Base-by-base conservation (phyloP, 1,140 invertebrate genomes). In the Popillia japonica region DNA sequence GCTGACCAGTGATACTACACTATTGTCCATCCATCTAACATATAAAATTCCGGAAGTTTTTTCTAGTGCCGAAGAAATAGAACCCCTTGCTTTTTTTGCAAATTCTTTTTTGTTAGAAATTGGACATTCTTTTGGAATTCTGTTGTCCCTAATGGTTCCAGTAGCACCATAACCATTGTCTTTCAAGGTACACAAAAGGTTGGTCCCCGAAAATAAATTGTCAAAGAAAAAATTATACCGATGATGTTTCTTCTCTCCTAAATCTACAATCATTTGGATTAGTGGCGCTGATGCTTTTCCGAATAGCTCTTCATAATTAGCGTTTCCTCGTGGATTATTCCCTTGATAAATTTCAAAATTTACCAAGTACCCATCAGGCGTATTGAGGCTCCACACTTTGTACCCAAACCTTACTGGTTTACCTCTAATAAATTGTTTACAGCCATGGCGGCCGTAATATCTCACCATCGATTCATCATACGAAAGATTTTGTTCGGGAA, bases 401-500 rank as follows among this genome's bases (percentile, higher is more conserved):
- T 79, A 82, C 9, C 79, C 79, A 59, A 81, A 83, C 68, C 81
- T 48, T 76, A 83, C 81, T 34, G 81, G 78, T 42, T 83, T 82
- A 14, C 81, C 79, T n/a, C 76, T 59, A 64, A 83, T 82, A 75
- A 79, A 84, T 76, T 85, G 82, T 61, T 84, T 84, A 61, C 80
- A 82, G 9, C 77, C 48, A 77, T 84, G 84, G 20, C 77, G 27
- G 14, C 82, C 81, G 72, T 78, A 83, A 78, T 83, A 83, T 68
- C 75, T 75, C 73, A 84, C 79, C 83, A 84, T 85, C 20, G 80
- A 80, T 78, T 85, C 82, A 81, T 83, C 83, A 76, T 80, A 82
- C 17, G 61, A 74, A 11, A 84, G 78, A 75, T 80, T 80, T 83
- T 79, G 42, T 72, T 79, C 80, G 22, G 81, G 82, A 61, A 80